A percentile compares a stretch with the other conserved stretches of the same genome.
Conservation (phyloP, 2,113 vertebrate species). For the Erinaceus europaeus region DNA sequence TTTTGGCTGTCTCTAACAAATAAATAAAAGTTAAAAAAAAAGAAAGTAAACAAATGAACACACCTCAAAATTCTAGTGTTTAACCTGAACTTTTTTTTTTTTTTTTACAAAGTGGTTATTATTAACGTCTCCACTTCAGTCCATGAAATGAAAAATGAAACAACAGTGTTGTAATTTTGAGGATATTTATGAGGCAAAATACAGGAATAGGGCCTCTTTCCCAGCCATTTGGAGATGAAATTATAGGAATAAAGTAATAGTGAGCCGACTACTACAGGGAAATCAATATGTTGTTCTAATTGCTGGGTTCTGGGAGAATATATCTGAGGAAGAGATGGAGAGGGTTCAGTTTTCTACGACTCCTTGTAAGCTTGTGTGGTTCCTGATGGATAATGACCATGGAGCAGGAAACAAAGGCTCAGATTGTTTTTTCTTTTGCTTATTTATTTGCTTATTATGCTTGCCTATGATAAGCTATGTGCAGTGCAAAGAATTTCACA, state of each 20-base stretch:
- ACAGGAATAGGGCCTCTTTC: background rate
- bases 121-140: slow-evolving; percentile 18
- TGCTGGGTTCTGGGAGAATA: background rate
- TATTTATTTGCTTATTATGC: background rate
- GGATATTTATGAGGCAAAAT: background rate
- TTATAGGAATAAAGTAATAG: background rate
- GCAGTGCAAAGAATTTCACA: background rate
- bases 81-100: background rate
- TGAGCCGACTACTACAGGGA: background rate
- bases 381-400: background rate
- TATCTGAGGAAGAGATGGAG: background rate
- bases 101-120: background rate
- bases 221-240: background rate
- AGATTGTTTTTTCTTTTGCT: no score
- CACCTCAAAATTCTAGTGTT: background rate
- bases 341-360: background rate
- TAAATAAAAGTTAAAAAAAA: no score
- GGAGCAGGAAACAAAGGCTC: background rate
- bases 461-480: background rate
- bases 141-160: background rate
- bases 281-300: background rate
- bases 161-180: background rate
- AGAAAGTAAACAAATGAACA: background rate
- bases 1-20: no score
- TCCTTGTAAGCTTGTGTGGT: background rate